These are phyloP conservation scores for Antechinus stuartii DNA, from an alignment of 2,113 vertebrate genomes.

Conservation along the genomic window DNA sequence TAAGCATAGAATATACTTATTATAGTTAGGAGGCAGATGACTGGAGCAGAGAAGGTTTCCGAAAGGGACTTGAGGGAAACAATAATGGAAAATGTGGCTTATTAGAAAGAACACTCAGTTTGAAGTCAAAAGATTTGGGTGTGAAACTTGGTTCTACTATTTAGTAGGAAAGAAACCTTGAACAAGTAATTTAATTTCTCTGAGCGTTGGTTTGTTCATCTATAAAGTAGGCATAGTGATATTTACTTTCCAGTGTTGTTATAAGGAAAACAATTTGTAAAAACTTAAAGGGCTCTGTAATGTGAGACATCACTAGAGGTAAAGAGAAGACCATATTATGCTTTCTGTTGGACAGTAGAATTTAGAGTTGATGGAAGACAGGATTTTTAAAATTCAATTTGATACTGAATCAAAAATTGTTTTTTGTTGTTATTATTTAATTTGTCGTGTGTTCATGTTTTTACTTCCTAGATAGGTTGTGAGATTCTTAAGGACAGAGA, in stretches of 20 bases:
- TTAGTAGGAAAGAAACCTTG: not conserved
- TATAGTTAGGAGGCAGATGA: not conserved
- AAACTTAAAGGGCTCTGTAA: not conserved
- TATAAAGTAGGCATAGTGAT: slow-evolving; percentile 9
- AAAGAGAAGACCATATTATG: no score
- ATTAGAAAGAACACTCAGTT: not conserved
- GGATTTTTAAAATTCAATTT: no score
- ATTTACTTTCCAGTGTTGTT: not conserved
- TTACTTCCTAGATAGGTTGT: not conserved
- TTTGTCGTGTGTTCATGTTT: not conserved
- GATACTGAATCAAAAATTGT: no score
- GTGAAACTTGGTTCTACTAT: not conserved
- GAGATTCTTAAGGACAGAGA: not conserved
- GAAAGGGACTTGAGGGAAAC: not conserved
- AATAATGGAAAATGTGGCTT: not conserved
- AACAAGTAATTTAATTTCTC: not conserved
- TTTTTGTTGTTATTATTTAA: not conserved
- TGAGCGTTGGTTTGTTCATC: slow-evolving; percentile 10
- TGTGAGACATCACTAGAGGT: not conserved
- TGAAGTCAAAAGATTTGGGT: not conserved
- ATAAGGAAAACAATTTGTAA: slow-evolving; percentile 2
- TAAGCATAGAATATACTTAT: not conserved
- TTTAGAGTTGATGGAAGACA: no score
- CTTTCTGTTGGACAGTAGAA: no score
- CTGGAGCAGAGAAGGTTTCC: not conserved